Evolutionary conservation across 2,888 invertebrate species (phyloP).

Genomic region (Eupithecia inturbata): DNA sequence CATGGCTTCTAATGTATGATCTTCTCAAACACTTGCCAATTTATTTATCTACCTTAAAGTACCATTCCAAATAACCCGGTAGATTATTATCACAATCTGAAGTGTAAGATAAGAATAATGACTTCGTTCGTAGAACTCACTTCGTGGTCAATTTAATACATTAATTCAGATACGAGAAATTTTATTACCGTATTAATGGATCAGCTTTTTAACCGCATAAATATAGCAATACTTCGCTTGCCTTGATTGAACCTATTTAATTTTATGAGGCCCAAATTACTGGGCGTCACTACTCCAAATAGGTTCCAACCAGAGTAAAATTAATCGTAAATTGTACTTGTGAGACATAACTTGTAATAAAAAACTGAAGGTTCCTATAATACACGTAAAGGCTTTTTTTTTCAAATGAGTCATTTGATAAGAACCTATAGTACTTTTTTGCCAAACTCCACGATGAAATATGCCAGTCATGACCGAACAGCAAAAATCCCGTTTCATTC

Average conservation of each 20-base stretch:
- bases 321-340: not conserved
- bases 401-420: not conserved
- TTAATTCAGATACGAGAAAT: conserved; percentile 12
- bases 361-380: not conserved
- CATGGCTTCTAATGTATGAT: conserved; percentile 17
- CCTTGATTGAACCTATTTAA: conserved; percentile 20
- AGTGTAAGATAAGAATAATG: conserved; percentile 7
- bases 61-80: conserved; percentile 22
- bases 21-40: conserved; percentile 27
- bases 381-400: not conserved
- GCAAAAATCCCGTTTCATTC: not conserved
- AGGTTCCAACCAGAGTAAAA: not conserved
- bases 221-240: conserved; percentile 6
- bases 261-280: conserved; percentile 30
- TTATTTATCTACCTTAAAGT: conserved; percentile 20
- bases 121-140: not conserved
- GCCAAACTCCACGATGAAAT: not conserved
- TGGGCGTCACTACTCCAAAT: conserved; percentile 5
- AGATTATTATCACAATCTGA: conserved; percentile 15
- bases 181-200: conserved; percentile 9
- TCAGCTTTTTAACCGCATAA: conserved; percentile 17
- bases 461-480: not conserved
- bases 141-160: conserved; percentile 4
- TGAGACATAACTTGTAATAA: not conserved
- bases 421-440: not conserved